These are phyloP conservation scores for Oophaga sylvatica DNA, from an alignment of 2,797 vertebrate species.

Conservation along the genomic window DNA sequence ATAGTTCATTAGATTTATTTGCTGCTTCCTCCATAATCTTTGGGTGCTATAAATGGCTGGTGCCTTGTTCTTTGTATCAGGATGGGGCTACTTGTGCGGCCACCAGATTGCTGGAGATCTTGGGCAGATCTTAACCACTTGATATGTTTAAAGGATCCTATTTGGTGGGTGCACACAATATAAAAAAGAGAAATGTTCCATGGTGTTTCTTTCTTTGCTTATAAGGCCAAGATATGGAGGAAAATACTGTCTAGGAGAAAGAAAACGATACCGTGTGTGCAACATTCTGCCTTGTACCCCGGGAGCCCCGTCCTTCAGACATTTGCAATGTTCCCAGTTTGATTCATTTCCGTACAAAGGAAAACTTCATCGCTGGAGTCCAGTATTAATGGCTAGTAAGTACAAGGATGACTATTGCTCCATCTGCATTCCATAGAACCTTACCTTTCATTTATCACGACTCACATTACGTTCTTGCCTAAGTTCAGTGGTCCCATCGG, in stretches of 20 bases:
- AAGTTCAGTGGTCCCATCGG: no score
- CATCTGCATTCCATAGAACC: not conserved
- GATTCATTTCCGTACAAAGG: conserved; percentile 86
- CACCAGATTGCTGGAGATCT: not conserved
- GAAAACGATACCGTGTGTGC: conserved; percentile 84
- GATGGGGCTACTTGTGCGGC: not conserved
- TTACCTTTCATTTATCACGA: not conserved
- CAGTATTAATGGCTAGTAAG: conserved; percentile 85
- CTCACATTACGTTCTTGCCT: no score
- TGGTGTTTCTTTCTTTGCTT: not conserved
- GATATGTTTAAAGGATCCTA: not conserved
- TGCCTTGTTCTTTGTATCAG: not conserved
- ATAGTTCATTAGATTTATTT: no score
- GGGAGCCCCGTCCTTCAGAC: conserved; percentile 82
- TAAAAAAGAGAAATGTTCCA: not conserved
- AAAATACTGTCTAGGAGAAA: conserved; percentile 89
- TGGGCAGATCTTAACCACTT: not conserved
- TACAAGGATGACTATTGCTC: not conserved
- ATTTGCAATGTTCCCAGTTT: conserved; percentile 88
- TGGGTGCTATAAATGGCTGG: no score
- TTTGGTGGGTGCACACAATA: not conserved
- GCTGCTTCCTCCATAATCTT: no score
- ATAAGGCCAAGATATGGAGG: conserved; percentile 86
- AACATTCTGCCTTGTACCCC: conserved; percentile 74
- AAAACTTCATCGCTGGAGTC: conserved; percentile 86